phyloP scores from a whole-genome alignment of 2,113 vertebrate genomes.

The Corythoichthys intestinalis region DNA sequence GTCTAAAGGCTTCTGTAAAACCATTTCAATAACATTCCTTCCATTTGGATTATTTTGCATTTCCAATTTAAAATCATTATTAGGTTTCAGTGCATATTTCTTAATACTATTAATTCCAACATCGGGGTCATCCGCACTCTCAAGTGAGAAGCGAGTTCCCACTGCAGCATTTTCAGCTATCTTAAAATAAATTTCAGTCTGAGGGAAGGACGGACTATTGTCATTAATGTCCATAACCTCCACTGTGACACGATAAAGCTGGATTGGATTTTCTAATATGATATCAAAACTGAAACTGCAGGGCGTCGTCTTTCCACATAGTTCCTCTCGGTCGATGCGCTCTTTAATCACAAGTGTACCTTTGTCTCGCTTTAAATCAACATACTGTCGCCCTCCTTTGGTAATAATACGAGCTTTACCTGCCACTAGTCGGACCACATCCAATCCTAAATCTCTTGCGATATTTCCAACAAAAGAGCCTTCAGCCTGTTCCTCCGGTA shows the following conservation, averaged over 20 bases:
- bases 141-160: constrained; percentile 46
- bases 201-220: constrained; percentile 60
- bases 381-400: constrained; percentile 65
- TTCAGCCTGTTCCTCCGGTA: constrained; percentile 73
- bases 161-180: constrained; percentile 44
- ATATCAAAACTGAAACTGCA: constrained; percentile 77
- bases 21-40: constrained; percentile 50
- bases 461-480: constrained; percentile 76
- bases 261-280: constrained; percentile 70
- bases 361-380: constrained; percentile 68
- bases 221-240: constrained; percentile 70
- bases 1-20: constrained; percentile 62
- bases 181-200: constrained; percentile 40
- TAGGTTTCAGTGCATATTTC: constrained; percentile 49
- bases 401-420: constrained; percentile 71
- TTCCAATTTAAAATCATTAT: constrained; percentile 61
- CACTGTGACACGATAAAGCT: constrained; percentile 64
- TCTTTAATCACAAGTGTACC: constrained; percentile 69
- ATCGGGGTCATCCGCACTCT: constrained; percentile 57
- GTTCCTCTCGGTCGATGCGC: constrained; percentile 76
- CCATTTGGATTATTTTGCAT: constrained; percentile 43
- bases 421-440: constrained; percentile 61
- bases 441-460: constrained; percentile 71
- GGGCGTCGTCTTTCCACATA: constrained; percentile 72
- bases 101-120: constrained; percentile 64